These are phyloP conservation scores for Hycleus phaleratus DNA, from an alignment of 1,140 invertebrate species.

Conservation along the genomic window DNA sequence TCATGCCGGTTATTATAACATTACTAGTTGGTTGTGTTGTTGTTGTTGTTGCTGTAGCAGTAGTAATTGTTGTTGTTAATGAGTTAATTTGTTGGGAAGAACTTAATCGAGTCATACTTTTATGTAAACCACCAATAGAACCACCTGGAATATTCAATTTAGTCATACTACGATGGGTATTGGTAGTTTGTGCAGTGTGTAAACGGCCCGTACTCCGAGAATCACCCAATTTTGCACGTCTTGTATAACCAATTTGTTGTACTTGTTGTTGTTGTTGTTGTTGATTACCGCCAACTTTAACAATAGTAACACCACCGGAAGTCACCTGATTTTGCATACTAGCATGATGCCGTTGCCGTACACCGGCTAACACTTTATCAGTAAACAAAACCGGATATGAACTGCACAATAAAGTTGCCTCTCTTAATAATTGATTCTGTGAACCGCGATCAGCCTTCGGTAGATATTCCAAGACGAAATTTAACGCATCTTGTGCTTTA, in stretches of 20 bases:
- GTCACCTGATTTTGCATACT: constrained; percentile 54
- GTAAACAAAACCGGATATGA: constrained; percentile 68
- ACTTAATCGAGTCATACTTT: constrained; percentile 72
- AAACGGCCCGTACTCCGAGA: constrained; percentile 60
- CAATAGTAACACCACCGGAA: constrained; percentile 64
- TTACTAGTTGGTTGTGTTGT: constrained; percentile 35
- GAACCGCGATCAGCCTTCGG: constrained; percentile 59
- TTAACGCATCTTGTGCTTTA: constrained; percentile 66
- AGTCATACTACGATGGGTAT: constrained; percentile 65
- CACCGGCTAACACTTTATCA: constrained; percentile 64
- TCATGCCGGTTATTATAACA: constrained; percentile 43
- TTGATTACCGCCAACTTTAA: constrained; percentile 55
- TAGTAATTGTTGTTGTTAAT: constrained; percentile 11
- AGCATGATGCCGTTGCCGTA: constrained; percentile 56
- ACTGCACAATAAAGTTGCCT: constrained; percentile 68
- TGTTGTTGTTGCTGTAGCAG: constrained; percentile 19
- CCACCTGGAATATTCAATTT: constrained; percentile 63
- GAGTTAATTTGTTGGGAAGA: constrained; percentile 61
- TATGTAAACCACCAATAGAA: constrained; percentile 67
- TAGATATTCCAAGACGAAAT: constrained; percentile 69
- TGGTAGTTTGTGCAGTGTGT: constrained; percentile 57
- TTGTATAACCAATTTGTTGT: constrained; percentile 47
- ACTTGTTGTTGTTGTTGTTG: constrained; percentile 14
- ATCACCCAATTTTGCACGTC: constrained; percentile 56
- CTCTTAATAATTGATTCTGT: constrained; percentile 62